Conservation (phyloP, 2,113 vertebrate species). For the Chaenocephalus aceratus region DNA sequence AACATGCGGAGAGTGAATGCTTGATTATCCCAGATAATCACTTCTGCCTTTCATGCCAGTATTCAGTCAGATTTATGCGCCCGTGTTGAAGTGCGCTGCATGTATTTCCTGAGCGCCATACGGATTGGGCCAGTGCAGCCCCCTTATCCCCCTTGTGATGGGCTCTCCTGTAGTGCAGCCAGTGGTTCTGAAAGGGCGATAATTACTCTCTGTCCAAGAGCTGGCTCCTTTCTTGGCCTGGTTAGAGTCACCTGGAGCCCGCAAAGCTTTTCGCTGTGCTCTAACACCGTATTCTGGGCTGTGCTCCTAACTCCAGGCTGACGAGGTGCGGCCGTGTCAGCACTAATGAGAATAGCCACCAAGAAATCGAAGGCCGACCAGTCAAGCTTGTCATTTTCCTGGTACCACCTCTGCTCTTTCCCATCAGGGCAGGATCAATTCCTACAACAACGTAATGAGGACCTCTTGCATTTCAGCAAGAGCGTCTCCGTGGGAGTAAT, state of each 20-base stretch:
- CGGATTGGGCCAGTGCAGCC: slow-evolving; percentile 28
- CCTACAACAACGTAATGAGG: slow-evolving; percentile 53
- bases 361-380: slow-evolving; percentile 65
- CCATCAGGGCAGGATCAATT: slow-evolving; percentile 67
- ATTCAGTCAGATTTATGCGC: slow-evolving; percentile 70
- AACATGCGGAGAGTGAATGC: slow-evolving; percentile 77
- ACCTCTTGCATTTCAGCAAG: slow-evolving; percentile 61
- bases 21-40: slow-evolving; percentile 82
- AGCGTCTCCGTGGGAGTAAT: slow-evolving; percentile 45
- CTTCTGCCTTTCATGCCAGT: slow-evolving; percentile 70
- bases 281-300: slow-evolving; percentile 37
- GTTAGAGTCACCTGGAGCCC: slow-evolving; percentile 68
- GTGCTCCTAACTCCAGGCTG: slow-evolving; percentile 32
- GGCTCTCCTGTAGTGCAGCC: slow-evolving; percentile 64
- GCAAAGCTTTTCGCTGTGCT: slow-evolving; percentile 15
- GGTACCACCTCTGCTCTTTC: slow-evolving; percentile 42
- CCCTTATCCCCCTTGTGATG: slow-evolving; percentile 26
- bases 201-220: slow-evolving; percentile 67
- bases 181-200: slow-evolving; percentile 72
- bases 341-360: slow-evolving; percentile 77
- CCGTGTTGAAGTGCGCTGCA: slow-evolving; percentile 53
- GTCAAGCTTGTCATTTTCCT: slow-evolving; percentile 60
- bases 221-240: slow-evolving; percentile 53
- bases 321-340: slow-evolving; percentile 47
- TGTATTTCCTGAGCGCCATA: slow-evolving; percentile 35